A percentile compares a stretch with the other conserved stretches of the same genome.
These are phyloP conservation scores for Axis porcinus DNA, from an alignment of 2,113 vertebrate species.

Conservation along the genomic window DNA sequence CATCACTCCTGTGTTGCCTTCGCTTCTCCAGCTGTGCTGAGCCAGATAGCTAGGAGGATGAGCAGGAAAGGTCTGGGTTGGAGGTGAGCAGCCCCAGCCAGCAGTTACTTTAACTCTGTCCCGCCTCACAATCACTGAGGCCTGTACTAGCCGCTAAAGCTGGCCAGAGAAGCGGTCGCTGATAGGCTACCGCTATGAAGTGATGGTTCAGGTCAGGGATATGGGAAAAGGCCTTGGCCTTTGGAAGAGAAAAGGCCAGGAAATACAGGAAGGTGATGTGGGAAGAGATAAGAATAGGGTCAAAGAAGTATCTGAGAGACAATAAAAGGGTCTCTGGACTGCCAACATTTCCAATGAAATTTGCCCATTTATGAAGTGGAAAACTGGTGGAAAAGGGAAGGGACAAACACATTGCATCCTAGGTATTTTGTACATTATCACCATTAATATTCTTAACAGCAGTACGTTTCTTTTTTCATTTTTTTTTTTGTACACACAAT, in stretches of 20 bases:
- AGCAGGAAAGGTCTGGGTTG: not conserved
- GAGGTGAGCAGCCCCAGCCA: not conserved
- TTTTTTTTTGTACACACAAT: not conserved
- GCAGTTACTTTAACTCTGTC: not conserved
- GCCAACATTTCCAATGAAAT: constrained; percentile 58
- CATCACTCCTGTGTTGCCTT: constrained; percentile 43
- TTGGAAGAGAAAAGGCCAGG: constrained; percentile 44
- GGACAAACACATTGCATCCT: not conserved
- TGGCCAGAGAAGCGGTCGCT: not conserved
- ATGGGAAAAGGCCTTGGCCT: constrained; percentile 38
- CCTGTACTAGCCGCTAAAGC: not conserved
- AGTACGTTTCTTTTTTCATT: not conserved
- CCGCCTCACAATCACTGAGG: not conserved
- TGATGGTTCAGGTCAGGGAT: constrained; percentile 3
- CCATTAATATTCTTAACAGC: not conserved
- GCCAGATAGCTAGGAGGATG: not conserved
- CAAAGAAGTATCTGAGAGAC: not conserved
- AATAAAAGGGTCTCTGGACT: not conserved
- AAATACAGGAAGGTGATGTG: constrained; percentile 54
- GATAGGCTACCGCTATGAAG: not conserved
- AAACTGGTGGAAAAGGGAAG: constrained; percentile 23
- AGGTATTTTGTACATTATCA: not conserved
- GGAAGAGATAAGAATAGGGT: constrained; percentile 47
- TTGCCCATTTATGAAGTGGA: constrained; percentile 46
- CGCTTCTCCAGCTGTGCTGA: not conserved